Percentiles rank a stretch among this genome's conserved stretches.
Evolutionary conservation across 2,797 vertebrate genomes (phyloP).

Genomic region (Gymnopithys bicolor): DNA sequence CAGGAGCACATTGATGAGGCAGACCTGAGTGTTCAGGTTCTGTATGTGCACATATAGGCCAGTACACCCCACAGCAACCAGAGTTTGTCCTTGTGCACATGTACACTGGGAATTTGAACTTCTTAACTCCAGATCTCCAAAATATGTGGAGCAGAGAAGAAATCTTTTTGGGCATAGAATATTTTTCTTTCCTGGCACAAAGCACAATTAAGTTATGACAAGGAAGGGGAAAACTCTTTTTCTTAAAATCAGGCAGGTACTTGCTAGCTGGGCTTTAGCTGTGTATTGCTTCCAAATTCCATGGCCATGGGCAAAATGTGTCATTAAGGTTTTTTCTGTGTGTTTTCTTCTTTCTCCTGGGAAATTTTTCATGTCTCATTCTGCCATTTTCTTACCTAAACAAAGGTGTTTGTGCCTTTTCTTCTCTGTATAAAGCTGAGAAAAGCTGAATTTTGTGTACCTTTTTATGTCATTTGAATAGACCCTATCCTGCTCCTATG

Average conservation of each 20-base stretch:
- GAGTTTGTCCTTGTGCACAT: not conserved
- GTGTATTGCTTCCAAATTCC: not conserved
- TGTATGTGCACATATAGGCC: not conserved
- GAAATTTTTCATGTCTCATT: not conserved
- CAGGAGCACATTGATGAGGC: not conserved
- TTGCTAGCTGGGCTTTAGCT: not conserved
- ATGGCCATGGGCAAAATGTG: not conserved
- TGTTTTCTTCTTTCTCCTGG: not conserved
- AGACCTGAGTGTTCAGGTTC: not conserved
- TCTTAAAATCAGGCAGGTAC: not conserved
- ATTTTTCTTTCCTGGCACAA: not conserved
- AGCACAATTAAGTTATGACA: not conserved
- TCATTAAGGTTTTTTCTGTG: not conserved
- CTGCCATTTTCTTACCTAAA: not conserved
- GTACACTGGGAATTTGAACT: conserved; percentile 11
- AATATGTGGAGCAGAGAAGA: not conserved
- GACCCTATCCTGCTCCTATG: conserved; percentile 15
- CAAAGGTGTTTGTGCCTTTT: not conserved
- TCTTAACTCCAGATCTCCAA: not conserved
- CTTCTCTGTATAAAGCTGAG: not conserved
- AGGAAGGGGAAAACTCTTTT: not conserved
- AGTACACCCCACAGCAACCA: not conserved
- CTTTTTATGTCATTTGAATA: not conserved
- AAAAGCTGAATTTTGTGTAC: conserved; percentile 13
- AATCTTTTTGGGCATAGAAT: not conserved